These are phyloP conservation scores for Drosophila histrio DNA, from an alignment of 2,888 invertebrate species.

Conservation along the genomic window DNA sequence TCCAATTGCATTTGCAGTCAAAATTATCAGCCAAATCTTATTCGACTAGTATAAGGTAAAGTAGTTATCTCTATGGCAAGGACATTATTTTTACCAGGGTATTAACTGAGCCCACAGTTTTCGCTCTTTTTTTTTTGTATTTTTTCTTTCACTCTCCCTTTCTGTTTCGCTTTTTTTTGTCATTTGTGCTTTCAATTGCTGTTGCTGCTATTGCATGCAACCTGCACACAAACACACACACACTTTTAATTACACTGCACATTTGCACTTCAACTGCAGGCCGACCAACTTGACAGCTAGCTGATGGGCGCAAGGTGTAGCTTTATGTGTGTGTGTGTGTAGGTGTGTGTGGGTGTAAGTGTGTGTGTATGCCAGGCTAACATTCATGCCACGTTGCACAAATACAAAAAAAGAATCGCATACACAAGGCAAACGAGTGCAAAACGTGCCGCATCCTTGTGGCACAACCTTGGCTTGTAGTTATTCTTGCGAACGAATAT, in stretches of 20 bases:
- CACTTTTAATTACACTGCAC: slow-evolving; percentile 75
- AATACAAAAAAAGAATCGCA: slow-evolving; percentile 58
- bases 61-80: slow-evolving; percentile 24
- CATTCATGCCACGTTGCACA: slow-evolving; percentile 72
- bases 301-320: slow-evolving; percentile 24
- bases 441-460: slow-evolving; percentile 42
- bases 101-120: slow-evolving; percentile 27
- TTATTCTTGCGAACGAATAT: slow-evolving; percentile 1
- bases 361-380: slow-evolving; percentile 30
- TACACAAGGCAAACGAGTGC: slow-evolving; percentile 40
- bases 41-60: background rate
- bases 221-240: slow-evolving; percentile 23
- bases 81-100: slow-evolving; percentile 19
- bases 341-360: background rate
- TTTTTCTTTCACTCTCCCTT: slow-evolving; percentile 9
- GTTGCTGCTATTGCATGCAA: slow-evolving; percentile 16
- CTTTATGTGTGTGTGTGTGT: background rate
- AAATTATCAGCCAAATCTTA: background rate
- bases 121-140: slow-evolving; percentile 15
- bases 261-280: slow-evolving; percentile 73
- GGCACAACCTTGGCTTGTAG: slow-evolving; percentile 42
- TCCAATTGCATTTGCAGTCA: background rate
- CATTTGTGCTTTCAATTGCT: slow-evolving; percentile 56
- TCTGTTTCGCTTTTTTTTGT: slow-evolving; percentile 18
- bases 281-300: slow-evolving; percentile 37